phyloP scores from a whole-genome alignment of 2,113 vertebrate species.

The Colius striatus region DNA sequence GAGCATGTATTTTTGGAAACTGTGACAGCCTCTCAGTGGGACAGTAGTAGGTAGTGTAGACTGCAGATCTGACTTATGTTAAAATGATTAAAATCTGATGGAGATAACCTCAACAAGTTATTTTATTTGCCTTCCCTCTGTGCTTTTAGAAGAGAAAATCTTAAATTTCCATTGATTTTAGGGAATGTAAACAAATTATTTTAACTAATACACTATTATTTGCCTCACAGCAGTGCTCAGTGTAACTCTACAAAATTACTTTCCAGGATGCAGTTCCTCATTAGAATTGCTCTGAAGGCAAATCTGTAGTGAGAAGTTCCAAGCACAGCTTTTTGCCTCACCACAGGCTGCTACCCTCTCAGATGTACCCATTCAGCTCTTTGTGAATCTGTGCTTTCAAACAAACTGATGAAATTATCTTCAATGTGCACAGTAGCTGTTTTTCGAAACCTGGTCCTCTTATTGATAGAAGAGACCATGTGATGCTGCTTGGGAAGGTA shows the following conservation, averaged over 20 bases:
- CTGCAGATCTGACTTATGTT: background rate
- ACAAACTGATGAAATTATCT: background rate
- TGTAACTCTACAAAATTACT: background rate
- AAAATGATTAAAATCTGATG: background rate
- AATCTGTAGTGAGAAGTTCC: background rate
- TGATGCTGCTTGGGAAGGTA: background rate
- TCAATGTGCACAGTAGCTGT: background rate
- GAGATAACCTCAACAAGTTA: constrained; percentile 9
- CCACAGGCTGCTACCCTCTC: background rate
- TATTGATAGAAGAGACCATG: background rate
- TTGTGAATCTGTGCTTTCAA: background rate
- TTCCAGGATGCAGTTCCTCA: background rate
- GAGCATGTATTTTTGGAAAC: background rate
- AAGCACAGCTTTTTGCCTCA: background rate
- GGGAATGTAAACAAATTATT: constrained; percentile 39
- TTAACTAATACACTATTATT: constrained; percentile 6
- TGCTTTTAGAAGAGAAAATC: constrained; percentile 4
- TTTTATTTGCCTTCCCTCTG: constrained; percentile 7
- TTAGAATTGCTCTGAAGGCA: constrained; percentile 1
- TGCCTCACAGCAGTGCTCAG: background rate
- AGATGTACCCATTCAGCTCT: background rate
- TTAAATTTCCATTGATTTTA: constrained; percentile 48
- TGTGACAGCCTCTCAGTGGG: background rate
- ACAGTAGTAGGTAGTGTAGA: background rate
- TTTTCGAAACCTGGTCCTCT: background rate